These are phyloP conservation scores for Glossosoma conforme DNA, from an alignment of 1,140 invertebrate species.

Conservation along the genomic window DNA sequence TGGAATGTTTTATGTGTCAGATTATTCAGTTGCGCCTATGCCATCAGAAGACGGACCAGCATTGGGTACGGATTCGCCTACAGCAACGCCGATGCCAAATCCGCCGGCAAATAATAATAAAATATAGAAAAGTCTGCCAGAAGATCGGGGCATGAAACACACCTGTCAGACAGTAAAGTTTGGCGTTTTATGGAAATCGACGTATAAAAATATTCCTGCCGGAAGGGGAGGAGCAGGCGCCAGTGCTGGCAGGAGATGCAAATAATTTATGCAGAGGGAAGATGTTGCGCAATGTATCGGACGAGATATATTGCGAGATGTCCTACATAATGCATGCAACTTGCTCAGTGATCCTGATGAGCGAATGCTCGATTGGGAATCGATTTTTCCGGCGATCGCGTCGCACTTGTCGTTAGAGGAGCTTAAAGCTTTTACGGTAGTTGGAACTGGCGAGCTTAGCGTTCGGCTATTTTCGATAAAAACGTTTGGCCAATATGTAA, in stretches of 20 bases:
- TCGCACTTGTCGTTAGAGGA: too few relatives aligned
- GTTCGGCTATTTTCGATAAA: too few relatives aligned
- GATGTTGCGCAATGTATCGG: background rate
- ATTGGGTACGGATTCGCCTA: too few relatives aligned
- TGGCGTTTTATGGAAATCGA: slow-evolving; percentile 16
- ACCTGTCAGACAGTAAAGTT: slow-evolving; percentile 20
- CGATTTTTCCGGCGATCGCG: too few relatives aligned
- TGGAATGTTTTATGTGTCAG: too few relatives aligned
- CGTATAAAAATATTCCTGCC: slow-evolving; percentile 18
- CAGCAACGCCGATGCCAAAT: background rate
- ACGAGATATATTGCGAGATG: background rate
- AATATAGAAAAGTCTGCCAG: slow-evolving; percentile 8
- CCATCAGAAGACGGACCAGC: too few relatives aligned
- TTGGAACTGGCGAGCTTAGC: too few relatives aligned
- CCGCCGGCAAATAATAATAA: slow-evolving; percentile 9
- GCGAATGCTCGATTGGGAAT: too few relatives aligned
- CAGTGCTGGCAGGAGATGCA: background rate
- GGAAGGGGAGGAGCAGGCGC: background rate
- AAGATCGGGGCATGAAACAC: slow-evolving; percentile 17
- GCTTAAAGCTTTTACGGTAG: too few relatives aligned
- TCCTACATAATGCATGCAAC: background rate
- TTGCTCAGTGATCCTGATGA: background rate
- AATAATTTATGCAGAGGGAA: background rate
- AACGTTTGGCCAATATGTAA: too few relatives aligned
- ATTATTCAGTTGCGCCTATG: too few relatives aligned